Evolutionary conservation across 2,888 invertebrate genomes (phyloP), one percentile per base, ranked within the genome.

Genomic region (Parascotia fuliginaria): DNA sequence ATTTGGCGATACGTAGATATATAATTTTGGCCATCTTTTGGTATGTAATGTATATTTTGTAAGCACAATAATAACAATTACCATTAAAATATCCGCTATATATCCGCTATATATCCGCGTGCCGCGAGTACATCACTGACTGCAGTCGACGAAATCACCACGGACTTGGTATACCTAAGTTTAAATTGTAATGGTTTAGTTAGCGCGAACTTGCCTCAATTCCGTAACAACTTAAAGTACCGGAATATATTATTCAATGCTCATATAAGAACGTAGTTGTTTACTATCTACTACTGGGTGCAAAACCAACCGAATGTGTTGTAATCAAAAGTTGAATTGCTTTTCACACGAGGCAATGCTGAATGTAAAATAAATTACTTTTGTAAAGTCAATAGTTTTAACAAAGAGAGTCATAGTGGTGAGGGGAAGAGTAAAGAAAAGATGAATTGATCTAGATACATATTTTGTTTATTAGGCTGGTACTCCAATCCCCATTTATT

Each of bases 141-240:
- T 58, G 45, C 41, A 53, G 52, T 48, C 34, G 38, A 39, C 28
- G 47, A 48, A 62, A 55, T 65, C 41, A 49, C 42, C 41, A 27
- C 38, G 7, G 15, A 15, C 47, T 50, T 28, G 43, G 55, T 51
- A 33, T n/a, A 5, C 19, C 19, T 42, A 64, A 69, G 55, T 65
- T 63, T 57, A 51, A 55, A 62, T 60, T 56, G 51, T 55, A 43
- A 57, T 47, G 65, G 65, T 55, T 55, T 50, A 45, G 37, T 63
- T 55, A 53, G 12, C 38, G 14, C 9, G 44, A 63, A 54, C 43
- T 61, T 56, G 43, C 15, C 32, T 29, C 34, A 9, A 38, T 62
- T 47, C 34, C 24, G 22, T 27, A 36, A 14, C 9, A 41, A 56
- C 27, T 56, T 63, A 41, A 50, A 9, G 33, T 36, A 42, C 50